Percentiles rank a stretch among this genome's conserved stretches.
phyloP scores from a whole-genome alignment of 2,797 vertebrate genomes.

The Oryzias sinensis region DNA sequence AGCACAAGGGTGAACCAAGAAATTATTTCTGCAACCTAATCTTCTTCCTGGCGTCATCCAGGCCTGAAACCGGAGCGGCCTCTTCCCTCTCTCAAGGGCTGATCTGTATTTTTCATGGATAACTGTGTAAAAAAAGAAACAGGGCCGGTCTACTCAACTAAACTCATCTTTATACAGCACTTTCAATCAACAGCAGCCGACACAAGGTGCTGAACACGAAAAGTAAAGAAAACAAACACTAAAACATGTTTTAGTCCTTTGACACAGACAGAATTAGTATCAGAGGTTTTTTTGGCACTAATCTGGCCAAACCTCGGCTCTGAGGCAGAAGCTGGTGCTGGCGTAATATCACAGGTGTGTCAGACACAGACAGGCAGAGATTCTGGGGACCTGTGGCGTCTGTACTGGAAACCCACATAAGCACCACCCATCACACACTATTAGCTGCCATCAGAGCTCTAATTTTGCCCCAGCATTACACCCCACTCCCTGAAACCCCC shows the following conservation, averaged over 20 bases:
- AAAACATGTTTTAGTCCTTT: slow-evolving; percentile 35
- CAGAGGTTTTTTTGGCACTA: slow-evolving; percentile 77
- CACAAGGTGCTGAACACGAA: no score
- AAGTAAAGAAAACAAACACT: no score
- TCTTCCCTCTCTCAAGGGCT: slow-evolving; percentile 10
- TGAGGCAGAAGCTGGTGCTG: slow-evolving; percentile 63
- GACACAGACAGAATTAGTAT: slow-evolving; percentile 52
- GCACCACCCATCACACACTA: slow-evolving; percentile 81
- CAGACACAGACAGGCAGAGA: slow-evolving; percentile 28
- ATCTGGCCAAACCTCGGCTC: slow-evolving; percentile 80
- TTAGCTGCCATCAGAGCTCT: slow-evolving; percentile 86
- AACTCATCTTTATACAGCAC: no score
- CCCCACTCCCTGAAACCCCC: slow-evolving; percentile 65
- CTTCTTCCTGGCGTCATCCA: slow-evolving; percentile 11
- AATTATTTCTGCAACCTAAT: neutral
- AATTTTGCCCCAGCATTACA: slow-evolving; percentile 90
- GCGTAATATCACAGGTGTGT: slow-evolving; percentile 77
- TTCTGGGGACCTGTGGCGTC: slow-evolving; percentile 70
- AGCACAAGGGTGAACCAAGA: neutral
- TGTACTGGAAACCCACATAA: slow-evolving; percentile 82
- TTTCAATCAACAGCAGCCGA: no score
- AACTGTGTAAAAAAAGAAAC: slow-evolving; percentile 34
- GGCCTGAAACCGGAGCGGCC: slow-evolving; percentile 7
- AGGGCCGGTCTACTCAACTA: slow-evolving; percentile 23
- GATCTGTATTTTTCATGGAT: slow-evolving; percentile 3